phyloP scores from a whole-genome alignment of 2,888 invertebrate species.

The Metallyticus violacea region DNA sequence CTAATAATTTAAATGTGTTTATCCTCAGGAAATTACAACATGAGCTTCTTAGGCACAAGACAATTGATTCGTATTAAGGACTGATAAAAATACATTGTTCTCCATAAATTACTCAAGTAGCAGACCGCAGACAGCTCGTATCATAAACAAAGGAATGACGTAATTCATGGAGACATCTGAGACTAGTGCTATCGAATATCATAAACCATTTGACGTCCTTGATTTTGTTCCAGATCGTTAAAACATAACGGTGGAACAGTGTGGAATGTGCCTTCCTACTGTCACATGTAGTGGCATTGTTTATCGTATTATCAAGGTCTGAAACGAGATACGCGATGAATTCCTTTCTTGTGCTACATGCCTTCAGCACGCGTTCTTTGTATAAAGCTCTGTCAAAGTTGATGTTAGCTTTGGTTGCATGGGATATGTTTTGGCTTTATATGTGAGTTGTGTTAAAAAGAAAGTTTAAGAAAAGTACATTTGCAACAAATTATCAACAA shows the following conservation, averaged over 20 bases:
- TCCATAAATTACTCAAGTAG: background rate
- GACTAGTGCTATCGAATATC: background rate
- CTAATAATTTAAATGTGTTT: too few relatives aligned
- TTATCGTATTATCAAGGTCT: background rate
- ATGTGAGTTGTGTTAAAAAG: too few relatives aligned
- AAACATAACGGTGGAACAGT: background rate
- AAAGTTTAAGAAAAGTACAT: too few relatives aligned
- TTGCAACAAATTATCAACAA: too few relatives aligned
- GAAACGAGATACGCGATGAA: background rate
- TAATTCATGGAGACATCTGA: background rate
- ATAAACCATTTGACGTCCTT: background rate
- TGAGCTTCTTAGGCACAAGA: too few relatives aligned
- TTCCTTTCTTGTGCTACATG: background rate
- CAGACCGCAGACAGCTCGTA: background rate
- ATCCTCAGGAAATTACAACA: too few relatives aligned
- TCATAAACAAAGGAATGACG: background rate
- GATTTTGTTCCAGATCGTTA: background rate
- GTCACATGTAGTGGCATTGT: background rate
- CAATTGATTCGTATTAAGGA: too few relatives aligned
- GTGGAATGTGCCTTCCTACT: background rate
- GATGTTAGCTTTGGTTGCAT: background rate
- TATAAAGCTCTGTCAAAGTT: background rate
- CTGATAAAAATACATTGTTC: too few relatives aligned
- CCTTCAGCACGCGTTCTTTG: background rate
- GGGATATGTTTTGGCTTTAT: too few relatives aligned